A percentile compares a stretch with the other conserved stretches of the same genome.
These are phyloP conservation scores for Indicator indicator DNA, from an alignment of 2,113 vertebrate genomes.

Conservation along the genomic window DNA sequence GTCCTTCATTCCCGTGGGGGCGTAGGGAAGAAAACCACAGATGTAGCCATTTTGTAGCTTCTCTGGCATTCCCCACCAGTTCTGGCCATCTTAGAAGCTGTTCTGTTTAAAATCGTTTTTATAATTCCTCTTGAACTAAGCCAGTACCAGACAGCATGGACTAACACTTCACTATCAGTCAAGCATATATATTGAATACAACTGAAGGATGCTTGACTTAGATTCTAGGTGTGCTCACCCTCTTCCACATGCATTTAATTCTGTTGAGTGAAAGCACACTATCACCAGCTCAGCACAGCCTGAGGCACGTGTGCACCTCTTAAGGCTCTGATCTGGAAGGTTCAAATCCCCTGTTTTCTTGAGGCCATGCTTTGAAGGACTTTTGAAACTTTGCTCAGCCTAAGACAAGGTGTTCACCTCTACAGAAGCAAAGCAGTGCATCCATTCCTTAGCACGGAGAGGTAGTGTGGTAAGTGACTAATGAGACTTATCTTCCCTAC, in stretches of 20 bases:
- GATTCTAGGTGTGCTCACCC: not conserved
- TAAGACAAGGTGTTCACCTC: rapidly evolving
- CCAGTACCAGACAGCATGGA: not conserved
- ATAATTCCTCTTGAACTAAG: not conserved
- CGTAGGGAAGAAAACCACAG: not conserved
- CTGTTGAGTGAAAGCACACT: not conserved
- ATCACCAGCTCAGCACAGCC: not conserved
- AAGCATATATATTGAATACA: not conserved
- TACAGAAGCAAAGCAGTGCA: not conserved
- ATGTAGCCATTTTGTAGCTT: not conserved
- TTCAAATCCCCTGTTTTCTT: not conserved
- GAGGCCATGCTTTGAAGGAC: not conserved
- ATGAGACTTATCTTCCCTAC: constrained; percentile 73
- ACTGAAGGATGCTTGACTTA: not conserved
- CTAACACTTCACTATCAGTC: not conserved
- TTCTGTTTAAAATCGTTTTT: not conserved
- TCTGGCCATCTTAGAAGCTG: not conserved
- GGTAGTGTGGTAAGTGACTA: constrained; percentile 35
- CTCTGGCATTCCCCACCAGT: not conserved
- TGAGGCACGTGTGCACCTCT: rapidly evolving
- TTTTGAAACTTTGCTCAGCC: not conserved
- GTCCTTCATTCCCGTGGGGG: not conserved
- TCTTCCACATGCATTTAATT: not conserved
- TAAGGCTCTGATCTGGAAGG: not conserved
- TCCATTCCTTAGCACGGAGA: constrained; percentile 21